Evolutionary conservation across 2,888 invertebrate genomes (phyloP).

Genomic region (Dicycla oo): DNA sequence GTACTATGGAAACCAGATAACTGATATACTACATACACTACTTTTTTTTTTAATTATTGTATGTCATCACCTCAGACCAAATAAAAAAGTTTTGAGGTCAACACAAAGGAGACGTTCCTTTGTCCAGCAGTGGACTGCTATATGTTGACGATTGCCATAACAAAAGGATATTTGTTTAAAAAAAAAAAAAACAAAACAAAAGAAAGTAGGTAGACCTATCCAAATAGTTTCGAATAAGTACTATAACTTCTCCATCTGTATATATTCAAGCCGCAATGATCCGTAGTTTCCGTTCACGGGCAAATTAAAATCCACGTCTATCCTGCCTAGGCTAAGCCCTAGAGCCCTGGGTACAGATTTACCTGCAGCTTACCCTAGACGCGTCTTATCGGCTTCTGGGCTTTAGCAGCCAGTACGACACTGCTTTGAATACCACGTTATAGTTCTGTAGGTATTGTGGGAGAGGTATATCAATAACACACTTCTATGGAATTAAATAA

Average conservation of each 20-base stretch:
- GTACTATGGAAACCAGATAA: too few species aligned
- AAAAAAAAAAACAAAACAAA: neutral
- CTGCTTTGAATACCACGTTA: constrained; percentile 3
- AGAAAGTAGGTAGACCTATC: neutral
- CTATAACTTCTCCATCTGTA: constrained; percentile 10
- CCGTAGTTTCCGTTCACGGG: neutral
- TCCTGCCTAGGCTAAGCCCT: constrained; percentile 2
- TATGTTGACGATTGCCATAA: too few species aligned
- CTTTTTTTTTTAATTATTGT: too few species aligned
- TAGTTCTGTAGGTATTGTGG: neutral
- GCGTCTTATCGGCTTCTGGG: constrained; percentile 30
- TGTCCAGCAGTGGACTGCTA: too few species aligned
- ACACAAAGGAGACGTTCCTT: neutral
- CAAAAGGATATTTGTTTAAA: neutral
- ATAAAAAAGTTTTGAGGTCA: too few species aligned
- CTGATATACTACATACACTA: too few species aligned
- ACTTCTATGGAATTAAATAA: too few species aligned
- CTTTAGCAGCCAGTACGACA: constrained; percentile 14
- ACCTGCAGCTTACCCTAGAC: constrained; percentile 35
- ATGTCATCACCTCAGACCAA: too few species aligned
- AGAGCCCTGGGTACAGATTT: constrained; percentile 21
- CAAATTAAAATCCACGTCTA: constrained; percentile 34
- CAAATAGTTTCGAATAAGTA: constrained; percentile 1
- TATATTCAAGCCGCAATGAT: neutral
- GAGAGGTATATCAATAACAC: too few species aligned